These are phyloP conservation scores for Pelodytes ibericus DNA, from an alignment of 2,797 vertebrate genomes.

Conservation along the genomic window DNA sequence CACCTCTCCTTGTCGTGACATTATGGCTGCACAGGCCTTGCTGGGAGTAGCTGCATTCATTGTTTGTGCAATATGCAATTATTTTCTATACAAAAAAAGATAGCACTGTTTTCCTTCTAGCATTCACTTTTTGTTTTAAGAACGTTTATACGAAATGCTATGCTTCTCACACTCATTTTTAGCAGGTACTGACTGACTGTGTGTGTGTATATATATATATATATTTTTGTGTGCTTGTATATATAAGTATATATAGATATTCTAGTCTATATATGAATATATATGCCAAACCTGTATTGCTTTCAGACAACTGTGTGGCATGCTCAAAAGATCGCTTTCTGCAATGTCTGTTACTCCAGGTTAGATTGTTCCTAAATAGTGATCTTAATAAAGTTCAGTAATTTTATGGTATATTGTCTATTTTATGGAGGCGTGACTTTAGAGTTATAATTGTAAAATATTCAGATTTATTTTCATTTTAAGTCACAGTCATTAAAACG, in stretches of 20 bases:
- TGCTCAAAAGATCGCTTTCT: constrained; percentile 79
- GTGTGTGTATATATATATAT: constrained; percentile 81
- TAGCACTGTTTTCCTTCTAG: constrained; percentile 79
- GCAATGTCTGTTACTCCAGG: constrained; percentile 92
- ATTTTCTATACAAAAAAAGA: constrained; percentile 77
- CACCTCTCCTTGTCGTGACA: constrained; percentile 74
- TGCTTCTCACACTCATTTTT: constrained; percentile 92
- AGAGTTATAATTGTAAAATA: constrained; percentile 75
- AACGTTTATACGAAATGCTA: constrained; percentile 83
- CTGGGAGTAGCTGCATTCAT: constrained; percentile 81
- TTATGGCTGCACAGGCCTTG: constrained; percentile 82
- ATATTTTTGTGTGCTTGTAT: constrained; percentile 39
- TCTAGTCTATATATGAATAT: constrained; percentile 60
- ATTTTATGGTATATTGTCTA: constrained; percentile 79
- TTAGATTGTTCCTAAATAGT: constrained; percentile 89
- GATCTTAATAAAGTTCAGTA: constrained; percentile 83
- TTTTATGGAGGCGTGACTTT: constrained; percentile 80
- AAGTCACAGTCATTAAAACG: constrained; percentile 78
- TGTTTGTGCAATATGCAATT: constrained; percentile 98
- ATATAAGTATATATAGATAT: constrained; percentile 61
- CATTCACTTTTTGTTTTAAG: constrained; percentile 74
- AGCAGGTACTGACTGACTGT: constrained; percentile 99
- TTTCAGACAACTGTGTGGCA: constrained; percentile 91
- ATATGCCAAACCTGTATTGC: constrained; percentile 80
- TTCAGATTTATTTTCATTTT: constrained; percentile 70